phyloP scores from a whole-genome alignment of 2,888 invertebrate genomes.

The Mimumesa dahlbomi region DNA sequence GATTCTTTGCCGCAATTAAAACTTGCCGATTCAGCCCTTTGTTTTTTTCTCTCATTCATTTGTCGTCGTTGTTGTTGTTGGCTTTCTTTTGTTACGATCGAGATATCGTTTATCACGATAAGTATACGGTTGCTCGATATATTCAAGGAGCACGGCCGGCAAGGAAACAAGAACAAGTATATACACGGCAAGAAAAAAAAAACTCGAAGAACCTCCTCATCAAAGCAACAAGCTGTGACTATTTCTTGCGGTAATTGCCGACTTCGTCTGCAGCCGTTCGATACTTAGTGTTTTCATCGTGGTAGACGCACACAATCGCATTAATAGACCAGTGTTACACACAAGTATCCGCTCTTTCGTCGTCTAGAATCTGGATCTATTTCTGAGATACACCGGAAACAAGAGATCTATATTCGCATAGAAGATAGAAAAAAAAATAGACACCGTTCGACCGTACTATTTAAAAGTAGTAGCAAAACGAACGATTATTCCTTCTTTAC shows the following conservation, averaged over 20 bases:
- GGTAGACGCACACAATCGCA: slow-evolving; percentile 1
- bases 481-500: slow-evolving; percentile 13
- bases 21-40: background rate
- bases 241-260: slow-evolving; percentile 23
- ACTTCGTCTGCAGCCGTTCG: slow-evolving; percentile 3
- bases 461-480: background rate
- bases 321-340: no score
- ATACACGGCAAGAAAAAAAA: background rate
- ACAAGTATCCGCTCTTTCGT: slow-evolving; percentile 6
- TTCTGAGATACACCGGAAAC: slow-evolving; percentile 7
- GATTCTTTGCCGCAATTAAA: slow-evolving; percentile 8
- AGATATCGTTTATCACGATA: slow-evolving; percentile 1
- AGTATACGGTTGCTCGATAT: background rate
- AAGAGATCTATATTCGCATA: background rate
- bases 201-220: slow-evolving; percentile 9
- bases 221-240: slow-evolving; percentile 20
- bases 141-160: background rate
- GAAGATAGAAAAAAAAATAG: background rate
- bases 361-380: slow-evolving; percentile 7
- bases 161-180: background rate
- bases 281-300: slow-evolving; percentile 18
- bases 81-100: no score
- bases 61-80: background rate
- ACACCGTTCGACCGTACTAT: no score
- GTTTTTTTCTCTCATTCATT: background rate